Evolutionary conservation across 1,140 invertebrate genomes (phyloP), one percentile per base, ranked within the genome.

Genomic region (Wasmannia auropunctata): DNA sequence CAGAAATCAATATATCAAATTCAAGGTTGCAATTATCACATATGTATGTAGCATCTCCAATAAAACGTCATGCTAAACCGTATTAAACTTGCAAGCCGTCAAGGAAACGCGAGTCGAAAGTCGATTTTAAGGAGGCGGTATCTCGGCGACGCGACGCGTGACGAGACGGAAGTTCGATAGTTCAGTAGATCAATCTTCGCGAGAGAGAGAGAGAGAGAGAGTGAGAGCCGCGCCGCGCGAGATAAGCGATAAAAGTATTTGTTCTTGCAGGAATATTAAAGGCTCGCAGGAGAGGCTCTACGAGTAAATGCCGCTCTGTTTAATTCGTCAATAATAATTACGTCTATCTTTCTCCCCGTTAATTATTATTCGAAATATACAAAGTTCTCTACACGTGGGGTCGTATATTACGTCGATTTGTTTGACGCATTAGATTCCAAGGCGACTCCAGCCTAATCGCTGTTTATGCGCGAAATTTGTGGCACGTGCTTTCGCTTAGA

Each of bases 401-500:
- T 34, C 28, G 2, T 72, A 70, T 40, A 74, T 74, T 69, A 46
- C 11, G 22, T 80, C 28, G 34, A 69, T 80, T 7, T 54, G 46
- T 28, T 34, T 54, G 31, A 58, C 22, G 49, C 11, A 56, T 67
- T 72, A 34, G 25, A 43, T 80, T 83, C 65, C 67, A 72, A 58
- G 51, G 37, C 34, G 79, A 58, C 2, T 11, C 31, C 16, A 2
- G 19, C 14, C 43, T 83, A 74, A 83, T 74, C 65, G 25, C n/a
- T 83, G 79, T 83, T 83, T 74, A 43, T 46, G 79, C 25, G 51
- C 5, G 28, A 83, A 83, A 74, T 83, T 83, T 25, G 37, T 56
- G 43, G 51, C 79, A 58, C 79, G 51, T 72, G 79, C 51, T 83
- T 83, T 83, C 79, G 67, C 25, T 81, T 81, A 37, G 34, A 46